These are phyloP conservation scores for Phortica okadai DNA, from an alignment of 2,888 invertebrate species.

Conservation along the genomic window DNA sequence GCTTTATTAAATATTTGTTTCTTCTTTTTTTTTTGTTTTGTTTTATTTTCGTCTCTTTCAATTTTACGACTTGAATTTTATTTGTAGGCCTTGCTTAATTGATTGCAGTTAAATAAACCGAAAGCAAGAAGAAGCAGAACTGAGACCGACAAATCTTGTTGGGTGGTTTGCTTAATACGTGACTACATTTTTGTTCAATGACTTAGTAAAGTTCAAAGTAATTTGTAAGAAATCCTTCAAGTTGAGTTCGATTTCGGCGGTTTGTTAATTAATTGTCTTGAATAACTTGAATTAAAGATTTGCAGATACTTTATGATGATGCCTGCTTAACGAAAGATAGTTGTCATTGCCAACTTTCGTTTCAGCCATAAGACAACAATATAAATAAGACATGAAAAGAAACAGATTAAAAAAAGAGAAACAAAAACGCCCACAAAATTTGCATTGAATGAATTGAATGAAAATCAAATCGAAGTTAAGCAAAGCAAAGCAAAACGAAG, in stretches of 20 bases:
- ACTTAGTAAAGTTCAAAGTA: background rate
- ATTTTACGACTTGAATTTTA: background rate
- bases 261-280: too few relatives aligned
- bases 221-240: too few relatives aligned
- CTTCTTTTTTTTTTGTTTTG: background rate
- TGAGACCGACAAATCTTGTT: background rate
- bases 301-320: too few relatives aligned
- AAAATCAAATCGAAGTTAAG: conserved; percentile 17
- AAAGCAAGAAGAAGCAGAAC: too few relatives aligned
- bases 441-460: conserved; percentile 13
- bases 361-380: background rate
- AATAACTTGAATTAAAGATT: too few relatives aligned
- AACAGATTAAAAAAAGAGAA: background rate
- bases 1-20: background rate
- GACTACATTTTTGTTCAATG: background rate
- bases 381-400: background rate
- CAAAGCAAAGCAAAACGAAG: background rate
- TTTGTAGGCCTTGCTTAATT: background rate
- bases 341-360: too few relatives aligned
- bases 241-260: too few relatives aligned
- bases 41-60: background rate
- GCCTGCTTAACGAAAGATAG: too few relatives aligned
- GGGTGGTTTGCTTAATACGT: background rate
- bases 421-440: conserved; percentile 12
- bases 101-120: too few relatives aligned